Evolutionary conservation across 1,140 invertebrate genomes (phyloP).

Genomic region (Lethocerus indicus): DNA sequence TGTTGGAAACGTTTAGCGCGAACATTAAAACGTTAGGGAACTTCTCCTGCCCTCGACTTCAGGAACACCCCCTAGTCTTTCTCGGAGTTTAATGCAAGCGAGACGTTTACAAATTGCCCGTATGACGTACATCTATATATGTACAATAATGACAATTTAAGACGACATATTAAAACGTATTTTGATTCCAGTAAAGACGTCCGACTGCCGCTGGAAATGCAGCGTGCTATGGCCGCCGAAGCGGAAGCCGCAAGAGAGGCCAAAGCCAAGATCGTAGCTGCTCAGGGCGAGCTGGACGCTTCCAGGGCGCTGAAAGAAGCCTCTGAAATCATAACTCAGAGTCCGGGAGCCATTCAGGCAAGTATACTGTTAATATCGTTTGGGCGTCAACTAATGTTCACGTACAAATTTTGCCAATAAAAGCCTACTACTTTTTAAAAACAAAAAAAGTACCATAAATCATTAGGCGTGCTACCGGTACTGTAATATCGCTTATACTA

Average conservation of each 20-base stretch:
- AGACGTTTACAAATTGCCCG: background rate
- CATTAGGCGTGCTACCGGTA: no score
- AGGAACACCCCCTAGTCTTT: background rate
- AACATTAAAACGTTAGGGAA: no score
- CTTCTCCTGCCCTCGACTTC: background rate
- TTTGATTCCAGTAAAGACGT: slow-evolving; percentile 62
- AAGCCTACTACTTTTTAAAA: no score
- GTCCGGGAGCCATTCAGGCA: slow-evolving; percentile 74
- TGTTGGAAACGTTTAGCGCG: background rate
- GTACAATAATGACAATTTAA: slow-evolving; percentile 48
- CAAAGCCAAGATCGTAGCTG: slow-evolving; percentile 57
- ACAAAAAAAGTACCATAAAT: no score
- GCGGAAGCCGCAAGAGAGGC: slow-evolving; percentile 65
- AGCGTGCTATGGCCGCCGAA: slow-evolving; percentile 75
- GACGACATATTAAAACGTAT: slow-evolving; percentile 17
- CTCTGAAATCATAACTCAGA: slow-evolving; percentile 70
- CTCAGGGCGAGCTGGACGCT: slow-evolving; percentile 76
- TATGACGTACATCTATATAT: background rate
- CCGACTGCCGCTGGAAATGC: slow-evolving; percentile 60
- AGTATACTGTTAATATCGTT: slow-evolving; percentile 26
- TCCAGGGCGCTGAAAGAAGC: slow-evolving; percentile 76
- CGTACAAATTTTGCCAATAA: no score
- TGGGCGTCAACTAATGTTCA: no score
- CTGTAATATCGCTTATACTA: no score
- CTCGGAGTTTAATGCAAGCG: background rate